phyloP scores from a whole-genome alignment of 2,113 vertebrate genomes.

The Agelaius phoeniceus region DNA sequence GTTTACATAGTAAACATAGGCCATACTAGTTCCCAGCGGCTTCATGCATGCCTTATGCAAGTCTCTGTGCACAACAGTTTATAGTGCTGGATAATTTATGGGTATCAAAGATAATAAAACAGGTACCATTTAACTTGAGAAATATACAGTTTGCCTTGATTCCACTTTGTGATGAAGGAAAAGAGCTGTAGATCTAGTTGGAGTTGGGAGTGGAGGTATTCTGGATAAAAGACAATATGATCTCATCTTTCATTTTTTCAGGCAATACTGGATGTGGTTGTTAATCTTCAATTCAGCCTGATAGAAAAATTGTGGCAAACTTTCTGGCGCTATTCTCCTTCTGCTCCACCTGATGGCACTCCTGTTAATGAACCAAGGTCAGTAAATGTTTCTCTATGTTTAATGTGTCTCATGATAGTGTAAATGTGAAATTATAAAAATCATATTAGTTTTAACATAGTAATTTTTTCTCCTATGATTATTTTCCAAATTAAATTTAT shows the following conservation, averaged over 20 bases:
- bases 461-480: not conserved
- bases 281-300: slow-evolving; percentile 86
- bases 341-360: slow-evolving; percentile 79
- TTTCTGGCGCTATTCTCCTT: slow-evolving; percentile 86
- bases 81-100: not conserved
- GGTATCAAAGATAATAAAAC: not conserved
- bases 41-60: not conserved
- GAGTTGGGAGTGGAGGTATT: not conserved
- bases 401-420: not conserved
- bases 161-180: not conserved
- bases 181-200: not conserved
- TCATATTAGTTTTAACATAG: not conserved
- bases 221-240: not conserved
- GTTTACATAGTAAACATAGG: not conserved
- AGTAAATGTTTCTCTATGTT: slow-evolving; percentile 17
- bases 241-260: slow-evolving; percentile 46
- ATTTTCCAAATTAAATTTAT: slow-evolving; percentile 2
- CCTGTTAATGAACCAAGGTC: slow-evolving; percentile 80
- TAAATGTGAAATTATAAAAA: not conserved
- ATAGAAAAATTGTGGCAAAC: slow-evolving; percentile 88
- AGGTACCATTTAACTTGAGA: not conserved
- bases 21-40: not conserved
- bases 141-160: not conserved
- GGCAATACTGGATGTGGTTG: slow-evolving; percentile 86
- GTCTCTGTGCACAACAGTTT: not conserved